Percentiles rank a stretch among this genome's conserved stretches.
Evolutionary conservation across 2,888 invertebrate species (phyloP).

Genomic region (Meloe dianella): DNA sequence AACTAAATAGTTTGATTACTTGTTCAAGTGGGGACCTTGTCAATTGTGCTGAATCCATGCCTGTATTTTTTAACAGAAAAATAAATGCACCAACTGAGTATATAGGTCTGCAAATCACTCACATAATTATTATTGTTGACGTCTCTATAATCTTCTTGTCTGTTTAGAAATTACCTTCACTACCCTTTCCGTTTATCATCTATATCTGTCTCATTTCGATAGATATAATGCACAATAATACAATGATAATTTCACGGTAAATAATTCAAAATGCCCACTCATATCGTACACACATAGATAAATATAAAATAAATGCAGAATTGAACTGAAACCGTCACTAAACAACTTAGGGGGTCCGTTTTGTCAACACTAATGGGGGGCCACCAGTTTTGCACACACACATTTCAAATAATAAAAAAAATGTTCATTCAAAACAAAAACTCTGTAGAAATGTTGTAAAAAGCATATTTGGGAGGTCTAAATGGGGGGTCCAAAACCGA

Average conservation of each 20-base stretch:
- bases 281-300: slow-evolving; percentile 40
- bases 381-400: slow-evolving; percentile 41
- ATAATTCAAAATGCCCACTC: slow-evolving; percentile 38
- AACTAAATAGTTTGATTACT: too few species aligned
- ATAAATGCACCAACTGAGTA: slow-evolving; percentile 21
- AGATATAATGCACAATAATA: slow-evolving; percentile 34
- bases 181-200: too few species aligned
- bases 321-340: slow-evolving; percentile 28
- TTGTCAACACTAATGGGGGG: slow-evolving; percentile 43
- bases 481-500: slow-evolving; percentile 41
- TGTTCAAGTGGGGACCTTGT: too few species aligned
- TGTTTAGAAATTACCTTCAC: background rate
- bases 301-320: slow-evolving; percentile 38
- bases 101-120: slow-evolving; percentile 38
- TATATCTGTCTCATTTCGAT: slow-evolving; percentile 22
- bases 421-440: slow-evolving; percentile 36
- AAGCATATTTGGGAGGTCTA: slow-evolving; percentile 46
- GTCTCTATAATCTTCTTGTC: slow-evolving; percentile 32
- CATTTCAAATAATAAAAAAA: slow-evolving; percentile 48
- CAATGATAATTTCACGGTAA: slow-evolving; percentile 49
- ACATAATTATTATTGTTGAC: slow-evolving; percentile 37
- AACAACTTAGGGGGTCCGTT: slow-evolving; percentile 37
- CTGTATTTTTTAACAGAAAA: background rate
- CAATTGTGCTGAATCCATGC: too few species aligned
- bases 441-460: slow-evolving; percentile 41